A percentile compares a stretch with the other conserved stretches of the same genome.
Conservation (phyloP, 2,113 vertebrate species). For the Tetraodon nigroviridis region DNA sequence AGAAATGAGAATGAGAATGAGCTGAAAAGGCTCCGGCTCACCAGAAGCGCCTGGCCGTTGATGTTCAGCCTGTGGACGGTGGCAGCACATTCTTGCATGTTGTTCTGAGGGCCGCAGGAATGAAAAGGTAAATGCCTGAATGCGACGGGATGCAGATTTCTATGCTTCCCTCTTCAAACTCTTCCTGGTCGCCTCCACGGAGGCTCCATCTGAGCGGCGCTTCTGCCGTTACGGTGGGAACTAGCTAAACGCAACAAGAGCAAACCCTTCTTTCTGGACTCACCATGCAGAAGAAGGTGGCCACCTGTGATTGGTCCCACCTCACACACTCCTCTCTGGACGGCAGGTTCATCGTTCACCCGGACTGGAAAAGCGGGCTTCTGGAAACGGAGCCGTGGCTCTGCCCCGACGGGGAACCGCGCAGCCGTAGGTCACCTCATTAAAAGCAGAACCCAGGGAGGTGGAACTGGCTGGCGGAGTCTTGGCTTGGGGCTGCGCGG, state of each 20-base stretch:
- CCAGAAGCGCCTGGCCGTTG: slow-evolving; percentile 76
- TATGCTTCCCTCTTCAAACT: not conserved
- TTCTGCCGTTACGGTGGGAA: not conserved
- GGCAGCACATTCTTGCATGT: slow-evolving; percentile 74
- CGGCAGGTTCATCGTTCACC: slow-evolving; percentile 76
- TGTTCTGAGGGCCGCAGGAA: slow-evolving; percentile 62
- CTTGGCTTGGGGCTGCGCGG: slow-evolving; percentile 1
- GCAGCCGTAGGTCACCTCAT: slow-evolving; percentile 54
- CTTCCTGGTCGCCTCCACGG: not conserved
- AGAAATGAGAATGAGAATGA: no score
- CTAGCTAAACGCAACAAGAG: not conserved
- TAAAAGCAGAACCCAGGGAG: slow-evolving; percentile 21
- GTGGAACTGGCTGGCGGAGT: not conserved
- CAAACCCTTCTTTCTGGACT: slow-evolving; percentile 19
- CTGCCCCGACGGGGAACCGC: slow-evolving; percentile 18
- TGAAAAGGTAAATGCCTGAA: not conserved
- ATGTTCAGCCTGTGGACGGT: slow-evolving; percentile 69
- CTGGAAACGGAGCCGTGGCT: slow-evolving; percentile 34
- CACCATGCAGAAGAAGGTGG: slow-evolving; percentile 78
- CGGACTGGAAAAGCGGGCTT: slow-evolving; percentile 32
- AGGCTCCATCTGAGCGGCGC: not conserved
- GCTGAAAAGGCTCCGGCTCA: slow-evolving; percentile 55
- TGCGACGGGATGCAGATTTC: not conserved
- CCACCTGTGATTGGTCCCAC: slow-evolving; percentile 78
- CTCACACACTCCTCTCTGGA: slow-evolving; percentile 78